phyloP scores from a whole-genome alignment of 2,888 invertebrate species.

The Drosophila algonquin region DNA sequence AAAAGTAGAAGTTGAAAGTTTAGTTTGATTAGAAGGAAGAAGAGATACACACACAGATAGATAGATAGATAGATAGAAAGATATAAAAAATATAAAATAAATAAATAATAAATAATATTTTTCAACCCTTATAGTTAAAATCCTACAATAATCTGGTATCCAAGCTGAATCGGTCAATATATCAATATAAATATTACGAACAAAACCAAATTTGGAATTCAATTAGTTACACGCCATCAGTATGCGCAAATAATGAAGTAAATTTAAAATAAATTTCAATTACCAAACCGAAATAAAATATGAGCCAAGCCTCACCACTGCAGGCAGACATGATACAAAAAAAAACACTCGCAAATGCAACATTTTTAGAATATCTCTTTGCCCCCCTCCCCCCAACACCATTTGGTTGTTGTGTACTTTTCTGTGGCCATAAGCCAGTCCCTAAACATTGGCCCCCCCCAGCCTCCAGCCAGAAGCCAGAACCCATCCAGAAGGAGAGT shows the following conservation, averaged over 20 bases:
- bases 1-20: conserved; percentile 58
- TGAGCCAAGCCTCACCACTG: conserved; percentile 13
- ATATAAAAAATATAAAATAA: no score
- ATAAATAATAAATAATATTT: no score
- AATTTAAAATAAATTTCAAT: conserved; percentile 41
- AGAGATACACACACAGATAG: conserved; percentile 3
- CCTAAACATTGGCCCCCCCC: conserved; percentile 42
- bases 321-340: conserved; percentile 27
- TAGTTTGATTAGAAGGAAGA: conserved; percentile 30
- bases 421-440: conserved; percentile 35
- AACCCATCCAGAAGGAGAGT: conserved; percentile 1
- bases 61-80: no score
- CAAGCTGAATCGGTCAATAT: no score
- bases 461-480: conserved; percentile 10
- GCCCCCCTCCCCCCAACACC: neutral
- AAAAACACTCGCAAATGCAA: conserved; percentile 46
- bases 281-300: conserved; percentile 22
- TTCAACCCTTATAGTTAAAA: no score
- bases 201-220: neutral
- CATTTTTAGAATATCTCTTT: conserved; percentile 38
- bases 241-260: conserved; percentile 5
- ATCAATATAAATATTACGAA: no score
- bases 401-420: conserved; percentile 18
- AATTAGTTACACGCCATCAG: neutral
- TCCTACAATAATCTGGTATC: no score